phyloP scores from a whole-genome alignment of 92 coral and sea anemone species.

The Chrysogorgia sp. region DNA sequence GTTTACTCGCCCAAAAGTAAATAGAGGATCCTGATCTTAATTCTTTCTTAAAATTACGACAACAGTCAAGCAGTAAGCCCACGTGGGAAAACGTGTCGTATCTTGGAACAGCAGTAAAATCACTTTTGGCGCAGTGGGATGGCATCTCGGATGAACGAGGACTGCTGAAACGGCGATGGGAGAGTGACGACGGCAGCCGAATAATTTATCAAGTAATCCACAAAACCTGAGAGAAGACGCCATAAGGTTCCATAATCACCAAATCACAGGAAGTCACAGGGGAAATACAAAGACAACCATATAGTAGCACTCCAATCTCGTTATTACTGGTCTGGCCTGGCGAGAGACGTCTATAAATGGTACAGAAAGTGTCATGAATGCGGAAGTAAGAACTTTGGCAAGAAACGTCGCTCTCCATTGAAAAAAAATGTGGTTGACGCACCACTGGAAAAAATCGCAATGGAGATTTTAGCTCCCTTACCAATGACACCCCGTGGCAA shows the following conservation, averaged over 20 bases:
- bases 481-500: no score
- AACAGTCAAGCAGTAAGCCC: no score
- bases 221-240: no score
- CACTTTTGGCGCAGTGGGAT: constrained; percentile 61
- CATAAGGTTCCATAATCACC: no score
- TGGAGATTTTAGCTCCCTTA: constrained; percentile 72
- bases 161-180: constrained; percentile 27
- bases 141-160: constrained; percentile 27
- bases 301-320: constrained; percentile 44
- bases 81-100: no score
- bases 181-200: no score
- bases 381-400: constrained; percentile 49
- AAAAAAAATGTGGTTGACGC: constrained; percentile 62
- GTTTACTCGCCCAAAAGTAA: no score
- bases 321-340: constrained; percentile 59
- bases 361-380: constrained; percentile 61
- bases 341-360: constrained; percentile 52
- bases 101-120: constrained; percentile 44
- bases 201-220: no score
- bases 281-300: constrained; percentile 35
- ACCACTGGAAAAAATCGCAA: constrained; percentile 65
- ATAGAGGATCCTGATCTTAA: no score
- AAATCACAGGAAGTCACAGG: constrained; percentile 60
- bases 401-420: constrained; percentile 53
- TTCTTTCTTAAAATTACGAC: no score